Conservation (phyloP, 2,797 vertebrate species). For the Paguma larvata region DNA sequence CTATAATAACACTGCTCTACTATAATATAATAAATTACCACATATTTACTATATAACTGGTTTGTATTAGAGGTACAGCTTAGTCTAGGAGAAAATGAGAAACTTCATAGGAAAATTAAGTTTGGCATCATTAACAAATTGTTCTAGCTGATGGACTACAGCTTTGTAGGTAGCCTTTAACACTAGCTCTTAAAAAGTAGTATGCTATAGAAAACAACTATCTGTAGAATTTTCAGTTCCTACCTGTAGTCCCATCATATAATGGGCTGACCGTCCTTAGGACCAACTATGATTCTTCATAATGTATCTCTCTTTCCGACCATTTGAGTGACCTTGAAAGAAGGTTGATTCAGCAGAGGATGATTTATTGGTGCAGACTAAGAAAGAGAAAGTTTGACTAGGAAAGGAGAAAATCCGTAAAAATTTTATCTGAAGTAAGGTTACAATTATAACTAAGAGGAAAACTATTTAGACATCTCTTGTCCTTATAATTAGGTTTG, state of each 20-base stretch:
- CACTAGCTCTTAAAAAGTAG: neutral
- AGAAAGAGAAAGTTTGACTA: neutral
- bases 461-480: neutral
- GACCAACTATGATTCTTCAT: neutral
- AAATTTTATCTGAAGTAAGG: neutral
- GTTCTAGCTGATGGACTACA: neutral
- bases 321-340: neutral
- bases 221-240: neutral
- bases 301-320: neutral
- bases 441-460: neutral
- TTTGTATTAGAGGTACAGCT: neutral
- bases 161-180: neutral
- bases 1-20: neutral
- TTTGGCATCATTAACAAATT: neutral
- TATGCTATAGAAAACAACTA: neutral
- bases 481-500: neutral
- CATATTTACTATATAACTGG: neutral
- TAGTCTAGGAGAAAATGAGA: neutral
- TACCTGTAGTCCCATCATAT: neutral
- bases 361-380: neutral
- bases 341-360: neutral
- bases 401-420: neutral
- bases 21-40: too few relatives aligned
- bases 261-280: neutral
- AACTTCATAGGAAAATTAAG: neutral